Conservation (phyloP, 2,113 vertebrate species). For the Scopus umbretta region DNA sequence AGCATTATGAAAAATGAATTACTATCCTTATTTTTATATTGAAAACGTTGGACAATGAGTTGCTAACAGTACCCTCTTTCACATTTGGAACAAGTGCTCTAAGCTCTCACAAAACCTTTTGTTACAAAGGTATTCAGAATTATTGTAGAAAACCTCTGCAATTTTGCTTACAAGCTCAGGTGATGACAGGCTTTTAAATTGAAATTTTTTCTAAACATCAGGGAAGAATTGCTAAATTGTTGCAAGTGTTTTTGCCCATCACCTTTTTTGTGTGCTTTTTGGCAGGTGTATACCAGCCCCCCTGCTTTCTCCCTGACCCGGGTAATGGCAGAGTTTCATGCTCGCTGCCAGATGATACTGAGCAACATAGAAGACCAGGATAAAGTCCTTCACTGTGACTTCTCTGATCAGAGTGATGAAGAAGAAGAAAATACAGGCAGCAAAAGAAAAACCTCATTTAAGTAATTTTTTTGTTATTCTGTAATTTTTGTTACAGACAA, state of each 20-base stretch:
- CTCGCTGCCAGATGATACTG: slow-evolving; percentile 79
- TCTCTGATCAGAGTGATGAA: slow-evolving; percentile 71
- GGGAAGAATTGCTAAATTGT: background rate
- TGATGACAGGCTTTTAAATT: background rate
- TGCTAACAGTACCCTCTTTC: background rate
- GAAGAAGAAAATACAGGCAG: slow-evolving; percentile 49
- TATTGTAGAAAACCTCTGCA: background rate
- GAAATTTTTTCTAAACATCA: background rate
- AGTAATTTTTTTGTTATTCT: slow-evolving; percentile 53
- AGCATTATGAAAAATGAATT: background rate
- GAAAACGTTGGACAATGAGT: background rate
- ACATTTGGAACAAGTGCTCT: background rate
- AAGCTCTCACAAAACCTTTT: background rate
- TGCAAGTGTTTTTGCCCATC: background rate
- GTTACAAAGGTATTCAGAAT: background rate
- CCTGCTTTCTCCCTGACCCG: slow-evolving; percentile 74
- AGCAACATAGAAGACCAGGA: slow-evolving; percentile 84
- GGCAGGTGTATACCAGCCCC: slow-evolving; percentile 78
- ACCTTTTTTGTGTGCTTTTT: background rate
- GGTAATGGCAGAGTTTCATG: slow-evolving; percentile 82
- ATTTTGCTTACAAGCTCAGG: background rate
- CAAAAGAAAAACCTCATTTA: slow-evolving; percentile 54
- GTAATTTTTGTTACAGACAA: background rate
- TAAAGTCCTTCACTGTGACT: slow-evolving; percentile 75
- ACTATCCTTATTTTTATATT: background rate